A percentile compares a stretch with the other conserved stretches of the same genome.
These are phyloP conservation scores for Drosophila nigritarsus DNA, from an alignment of 2,888 invertebrate genomes.

Conservation along the genomic window DNA sequence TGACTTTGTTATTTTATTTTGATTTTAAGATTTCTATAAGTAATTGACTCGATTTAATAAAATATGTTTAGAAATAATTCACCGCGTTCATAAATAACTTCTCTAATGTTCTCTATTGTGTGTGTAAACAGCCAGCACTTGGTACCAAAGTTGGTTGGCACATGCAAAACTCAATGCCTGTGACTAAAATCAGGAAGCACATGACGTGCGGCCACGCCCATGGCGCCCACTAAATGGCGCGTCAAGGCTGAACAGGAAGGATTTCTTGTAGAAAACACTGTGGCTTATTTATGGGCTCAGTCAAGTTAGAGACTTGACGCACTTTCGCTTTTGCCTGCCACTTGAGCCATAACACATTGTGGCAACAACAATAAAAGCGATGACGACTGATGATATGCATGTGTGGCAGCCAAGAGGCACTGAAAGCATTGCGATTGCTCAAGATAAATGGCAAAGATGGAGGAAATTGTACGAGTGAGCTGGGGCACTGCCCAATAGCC, in stretches of 20 bases:
- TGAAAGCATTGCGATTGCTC: constrained; percentile 51
- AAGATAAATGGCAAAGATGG: constrained; percentile 67
- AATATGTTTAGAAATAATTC: neutral
- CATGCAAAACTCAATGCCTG: constrained; percentile 34
- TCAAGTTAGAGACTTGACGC: constrained; percentile 41
- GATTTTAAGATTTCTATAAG: neutral
- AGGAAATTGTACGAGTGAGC: constrained; percentile 18
- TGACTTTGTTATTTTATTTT: neutral
- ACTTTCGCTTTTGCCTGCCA: constrained; percentile 36
- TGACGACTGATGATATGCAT: constrained; percentile 77
- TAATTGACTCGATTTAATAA: neutral
- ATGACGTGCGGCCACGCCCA: constrained; percentile 37
- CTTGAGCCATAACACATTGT: constrained; percentile 26
- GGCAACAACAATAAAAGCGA: constrained; percentile 67
- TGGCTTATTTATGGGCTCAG: constrained; percentile 50
- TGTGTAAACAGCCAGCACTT: neutral
- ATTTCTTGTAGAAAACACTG: constrained; percentile 17
- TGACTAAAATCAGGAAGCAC: constrained; percentile 37
- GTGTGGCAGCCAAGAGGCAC: constrained; percentile 48
- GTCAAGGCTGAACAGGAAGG: constrained; percentile 29
- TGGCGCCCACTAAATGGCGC: constrained; percentile 34
- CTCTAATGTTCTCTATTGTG: neutral
- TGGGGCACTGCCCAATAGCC: constrained; percentile 35
- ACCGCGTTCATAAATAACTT: neutral
- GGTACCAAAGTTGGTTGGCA: constrained; percentile 1